phyloP scores from a whole-genome alignment of 92 coral and sea anemone species.

The Parazoanthus swiftii region DNA sequence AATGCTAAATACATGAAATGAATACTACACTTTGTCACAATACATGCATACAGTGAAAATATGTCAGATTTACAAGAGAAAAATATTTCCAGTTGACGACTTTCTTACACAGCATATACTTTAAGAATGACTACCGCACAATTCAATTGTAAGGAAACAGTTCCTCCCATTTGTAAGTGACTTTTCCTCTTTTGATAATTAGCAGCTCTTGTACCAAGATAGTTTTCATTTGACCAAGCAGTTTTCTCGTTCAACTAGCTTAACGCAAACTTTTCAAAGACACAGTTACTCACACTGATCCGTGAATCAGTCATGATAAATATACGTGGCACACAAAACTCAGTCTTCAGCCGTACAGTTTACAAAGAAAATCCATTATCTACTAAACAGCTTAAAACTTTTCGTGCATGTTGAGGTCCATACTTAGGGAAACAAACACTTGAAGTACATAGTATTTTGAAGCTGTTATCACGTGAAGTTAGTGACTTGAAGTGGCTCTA shows the following conservation, averaged over 20 bases:
- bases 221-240: no score
- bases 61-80: background rate
- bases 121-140: background rate
- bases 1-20: no score
- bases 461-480: background rate
- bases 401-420: no score
- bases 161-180: no score
- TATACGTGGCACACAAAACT: background rate
- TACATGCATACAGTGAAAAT: background rate
- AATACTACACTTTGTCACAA: no score
- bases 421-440: no score
- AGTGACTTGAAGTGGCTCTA: background rate
- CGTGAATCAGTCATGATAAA: background rate
- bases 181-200: background rate
- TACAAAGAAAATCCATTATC: background rate
- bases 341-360: background rate
- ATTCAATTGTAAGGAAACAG: no score
- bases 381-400: background rate
- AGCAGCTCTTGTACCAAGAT: background rate
- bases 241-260: background rate
- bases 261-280: no score
- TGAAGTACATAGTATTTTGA: no score
- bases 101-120: no score
- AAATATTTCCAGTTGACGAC: background rate
- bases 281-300: no score